phyloP scores from a whole-genome alignment of 2,797 vertebrate species.

The Emys orbicularis region DNA sequence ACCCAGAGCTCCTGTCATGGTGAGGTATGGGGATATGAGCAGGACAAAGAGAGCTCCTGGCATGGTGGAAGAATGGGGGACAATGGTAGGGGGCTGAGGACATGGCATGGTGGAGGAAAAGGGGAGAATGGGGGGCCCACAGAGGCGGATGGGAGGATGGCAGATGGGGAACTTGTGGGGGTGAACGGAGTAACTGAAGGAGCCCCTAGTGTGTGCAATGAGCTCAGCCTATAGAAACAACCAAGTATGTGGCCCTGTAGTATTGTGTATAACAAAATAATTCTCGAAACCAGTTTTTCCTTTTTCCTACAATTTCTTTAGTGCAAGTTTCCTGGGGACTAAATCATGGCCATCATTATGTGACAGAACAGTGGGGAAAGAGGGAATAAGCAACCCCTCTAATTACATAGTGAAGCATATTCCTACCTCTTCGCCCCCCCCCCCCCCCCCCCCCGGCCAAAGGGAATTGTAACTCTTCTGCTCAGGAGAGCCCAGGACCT shows the following conservation, averaged over 20 bases:
- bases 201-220: neutral
- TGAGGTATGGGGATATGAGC: no score
- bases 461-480: neutral
- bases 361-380: neutral
- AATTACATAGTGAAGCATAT: neutral
- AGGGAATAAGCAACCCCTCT: neutral
- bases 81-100: no score
- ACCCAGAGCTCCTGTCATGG: no score
- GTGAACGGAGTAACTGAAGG: neutral
- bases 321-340: no score
- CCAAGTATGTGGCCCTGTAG: neutral
- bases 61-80: no score
- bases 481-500: neutral
- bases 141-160: neutral
- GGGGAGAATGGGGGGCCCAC: no score
- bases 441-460: neutral
- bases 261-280: rapidly evolving
- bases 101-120: no score
- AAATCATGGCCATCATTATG: neutral
- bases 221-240: neutral
- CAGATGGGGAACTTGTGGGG: neutral
- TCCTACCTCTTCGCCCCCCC: neutral
- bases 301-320: neutral
- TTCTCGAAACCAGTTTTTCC: rapidly evolving
- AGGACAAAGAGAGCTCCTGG: no score